phyloP scores from a whole-genome alignment of 2,797 vertebrate genomes.

The Lacerta viridis region DNA sequence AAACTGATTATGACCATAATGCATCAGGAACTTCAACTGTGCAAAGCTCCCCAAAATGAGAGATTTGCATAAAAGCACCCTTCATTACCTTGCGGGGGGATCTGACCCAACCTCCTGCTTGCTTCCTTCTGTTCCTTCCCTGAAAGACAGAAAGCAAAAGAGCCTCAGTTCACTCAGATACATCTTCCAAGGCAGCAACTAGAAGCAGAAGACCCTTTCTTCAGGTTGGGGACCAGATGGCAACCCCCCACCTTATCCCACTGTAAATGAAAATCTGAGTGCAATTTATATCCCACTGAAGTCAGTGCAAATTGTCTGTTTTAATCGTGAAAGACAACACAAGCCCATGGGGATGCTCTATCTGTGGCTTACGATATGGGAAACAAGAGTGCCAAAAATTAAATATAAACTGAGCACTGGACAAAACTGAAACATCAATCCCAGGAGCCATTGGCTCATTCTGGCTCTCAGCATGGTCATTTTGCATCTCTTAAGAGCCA shows the following conservation, averaged over 20 bases:
- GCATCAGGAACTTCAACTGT: not conserved
- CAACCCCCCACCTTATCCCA: not conserved
- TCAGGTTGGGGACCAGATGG: not conserved
- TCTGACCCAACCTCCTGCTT: constrained; percentile 47
- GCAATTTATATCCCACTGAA: not conserved
- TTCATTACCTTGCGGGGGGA: not conserved
- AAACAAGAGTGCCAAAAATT: not conserved
- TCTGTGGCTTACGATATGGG: not conserved
- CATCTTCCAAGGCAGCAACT: not conserved
- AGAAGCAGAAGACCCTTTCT: not conserved
- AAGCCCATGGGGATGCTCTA: not conserved
- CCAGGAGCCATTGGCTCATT: not conserved
- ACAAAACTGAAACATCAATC: not conserved
- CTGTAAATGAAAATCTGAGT: not conserved
- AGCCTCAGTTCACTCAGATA: constrained; percentile 13
- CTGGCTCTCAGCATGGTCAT: too few species aligned
- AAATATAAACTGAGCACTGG: not conserved
- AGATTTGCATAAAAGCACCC: not conserved
- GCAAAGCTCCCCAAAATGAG: not conserved
- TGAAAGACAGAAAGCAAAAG: constrained; percentile 49
- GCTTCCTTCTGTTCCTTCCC: constrained; percentile 68
- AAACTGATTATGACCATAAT: not conserved
- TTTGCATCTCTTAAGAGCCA: not conserved
- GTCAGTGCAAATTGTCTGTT: not conserved
- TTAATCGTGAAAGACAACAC: constrained; percentile 10